phyloP scores from a whole-genome alignment of 2,113 vertebrate genomes.

The Leiothrix lutea region DNA sequence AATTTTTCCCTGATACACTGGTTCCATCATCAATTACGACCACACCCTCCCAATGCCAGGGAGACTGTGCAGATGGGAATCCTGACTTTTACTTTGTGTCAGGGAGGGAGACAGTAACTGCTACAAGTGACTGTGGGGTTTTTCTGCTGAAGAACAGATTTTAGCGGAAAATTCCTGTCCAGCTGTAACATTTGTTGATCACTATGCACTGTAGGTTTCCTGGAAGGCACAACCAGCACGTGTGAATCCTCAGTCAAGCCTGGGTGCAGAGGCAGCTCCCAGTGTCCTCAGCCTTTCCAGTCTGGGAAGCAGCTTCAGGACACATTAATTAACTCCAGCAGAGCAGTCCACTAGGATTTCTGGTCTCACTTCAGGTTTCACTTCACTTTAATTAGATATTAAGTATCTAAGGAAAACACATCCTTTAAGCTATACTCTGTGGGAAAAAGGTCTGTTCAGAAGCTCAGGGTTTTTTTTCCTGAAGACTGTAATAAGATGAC shows the following conservation, averaged over 20 bases:
- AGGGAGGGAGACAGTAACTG: not conserved
- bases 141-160: not conserved
- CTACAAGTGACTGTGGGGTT: not conserved
- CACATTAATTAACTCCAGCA: not conserved
- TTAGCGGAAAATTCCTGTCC: not conserved
- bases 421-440: not conserved
- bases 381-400: not conserved
- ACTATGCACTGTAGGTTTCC: not conserved
- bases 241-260: not conserved
- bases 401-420: not conserved
- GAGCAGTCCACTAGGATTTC: not conserved
- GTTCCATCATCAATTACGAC: not conserved
- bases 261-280: rapidly evolving
- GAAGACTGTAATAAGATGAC: not conserved
- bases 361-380: not conserved
- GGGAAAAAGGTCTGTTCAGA: not conserved
- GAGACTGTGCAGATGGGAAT: not conserved
- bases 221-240: not conserved
- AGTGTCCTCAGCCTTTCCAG: not conserved
- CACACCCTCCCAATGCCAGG: not conserved
- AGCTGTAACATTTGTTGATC: not conserved
- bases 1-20: not conserved
- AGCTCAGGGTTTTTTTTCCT: not conserved
- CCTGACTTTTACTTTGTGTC: not conserved
- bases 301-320: not conserved